Evolutionary conservation across 2,888 invertebrate genomes (phyloP).

Genomic region (Mythimna lalbum): DNA sequence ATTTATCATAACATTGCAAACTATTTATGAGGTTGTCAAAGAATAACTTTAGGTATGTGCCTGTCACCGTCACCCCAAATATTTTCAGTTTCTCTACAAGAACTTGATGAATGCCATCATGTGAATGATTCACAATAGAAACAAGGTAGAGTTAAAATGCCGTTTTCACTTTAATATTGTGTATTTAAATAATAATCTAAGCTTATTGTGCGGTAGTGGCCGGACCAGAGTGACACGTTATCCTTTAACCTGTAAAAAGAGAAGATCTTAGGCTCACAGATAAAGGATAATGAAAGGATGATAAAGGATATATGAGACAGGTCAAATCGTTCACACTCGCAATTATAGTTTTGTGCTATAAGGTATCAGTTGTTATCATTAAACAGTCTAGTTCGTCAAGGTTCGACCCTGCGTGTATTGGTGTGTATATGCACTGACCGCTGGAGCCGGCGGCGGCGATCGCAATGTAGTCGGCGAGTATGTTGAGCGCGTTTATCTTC

Average conservation of each 20-base stretch:
- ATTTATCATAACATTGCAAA: no score
- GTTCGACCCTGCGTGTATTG: background rate
- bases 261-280: no score
- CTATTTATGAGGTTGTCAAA: no score
- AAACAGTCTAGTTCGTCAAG: background rate
- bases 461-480: conserved; percentile 10
- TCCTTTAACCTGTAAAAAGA: background rate
- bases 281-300: no score
- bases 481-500: conserved; percentile 4
- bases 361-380: background rate
- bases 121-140: background rate
- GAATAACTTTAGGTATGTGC: no score
- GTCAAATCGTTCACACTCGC: background rate
- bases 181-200: background rate
- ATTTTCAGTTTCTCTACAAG: background rate
- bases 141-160: background rate
- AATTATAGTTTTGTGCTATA: background rate
- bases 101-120: background rate
- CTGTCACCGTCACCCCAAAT: no score
- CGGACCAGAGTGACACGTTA: background rate
- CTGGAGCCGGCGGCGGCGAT: background rate
- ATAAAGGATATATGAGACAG: background rate
- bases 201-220: background rate
- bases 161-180: background rate
- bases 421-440: conserved; percentile 3